These are phyloP conservation scores for Cynopterus brachyotis DNA, from an alignment of 2,113 vertebrate genomes.

Conservation along the genomic window DNA sequence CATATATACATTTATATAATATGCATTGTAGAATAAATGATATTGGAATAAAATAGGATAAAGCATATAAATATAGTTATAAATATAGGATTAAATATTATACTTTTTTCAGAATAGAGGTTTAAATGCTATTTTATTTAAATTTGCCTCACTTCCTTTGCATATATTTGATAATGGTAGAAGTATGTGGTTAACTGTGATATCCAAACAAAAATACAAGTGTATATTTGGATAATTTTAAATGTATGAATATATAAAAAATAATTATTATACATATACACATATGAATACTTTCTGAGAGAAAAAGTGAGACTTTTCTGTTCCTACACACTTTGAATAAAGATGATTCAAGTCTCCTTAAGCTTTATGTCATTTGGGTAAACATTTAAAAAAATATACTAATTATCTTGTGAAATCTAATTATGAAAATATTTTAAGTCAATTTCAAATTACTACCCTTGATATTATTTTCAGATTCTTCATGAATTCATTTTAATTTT, in stretches of 20 bases:
- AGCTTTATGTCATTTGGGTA: neutral
- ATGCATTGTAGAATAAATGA: neutral
- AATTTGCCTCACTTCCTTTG: neutral
- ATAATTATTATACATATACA: neutral
- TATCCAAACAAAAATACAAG: neutral
- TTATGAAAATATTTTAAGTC: constrained; percentile 41
- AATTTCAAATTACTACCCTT: neutral
- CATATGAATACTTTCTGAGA: neutral
- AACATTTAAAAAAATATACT: constrained; percentile 17
- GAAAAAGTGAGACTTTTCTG: neutral
- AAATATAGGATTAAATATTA: constrained; percentile 4
- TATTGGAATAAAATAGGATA: neutral
- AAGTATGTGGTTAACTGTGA: neutral
- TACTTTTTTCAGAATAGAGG: neutral
- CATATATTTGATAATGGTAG: neutral
- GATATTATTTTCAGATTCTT: neutral
- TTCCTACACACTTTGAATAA: neutral
- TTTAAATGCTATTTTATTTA: neutral
- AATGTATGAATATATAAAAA: neutral
- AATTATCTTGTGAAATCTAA: neutral
- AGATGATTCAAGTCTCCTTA: neutral
- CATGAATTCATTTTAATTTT: constrained; percentile 24
- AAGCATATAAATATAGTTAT: neutral
- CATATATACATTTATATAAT: neutral
- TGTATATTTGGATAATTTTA: neutral